These are phyloP conservation scores for Potamarius usumacintae DNA, from an alignment of 2,113 vertebrate genomes.

Conservation along the genomic window DNA sequence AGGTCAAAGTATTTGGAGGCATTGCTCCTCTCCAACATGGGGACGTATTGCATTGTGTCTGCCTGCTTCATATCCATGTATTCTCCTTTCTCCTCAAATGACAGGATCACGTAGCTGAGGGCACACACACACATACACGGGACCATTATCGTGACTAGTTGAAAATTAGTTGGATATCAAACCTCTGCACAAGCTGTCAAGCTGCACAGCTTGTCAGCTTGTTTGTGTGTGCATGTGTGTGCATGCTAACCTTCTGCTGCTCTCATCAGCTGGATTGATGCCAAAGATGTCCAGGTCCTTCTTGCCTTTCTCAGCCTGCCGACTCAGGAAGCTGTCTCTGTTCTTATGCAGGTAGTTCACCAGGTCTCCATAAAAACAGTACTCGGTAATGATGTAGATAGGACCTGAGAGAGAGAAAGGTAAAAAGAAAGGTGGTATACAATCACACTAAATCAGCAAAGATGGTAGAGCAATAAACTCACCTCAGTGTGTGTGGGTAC, in stretches of 20 bases:
- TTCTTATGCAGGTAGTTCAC: slow-evolving; percentile 99
- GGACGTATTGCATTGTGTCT: slow-evolving; percentile 92
- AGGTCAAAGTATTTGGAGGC: slow-evolving; percentile 89
- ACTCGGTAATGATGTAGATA: slow-evolving; percentile 98
- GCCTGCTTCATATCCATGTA: slow-evolving; percentile 99
- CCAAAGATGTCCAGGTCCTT: slow-evolving; percentile 97
- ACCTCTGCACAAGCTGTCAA: neutral
- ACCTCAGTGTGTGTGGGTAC: neutral
- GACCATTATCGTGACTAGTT: neutral
- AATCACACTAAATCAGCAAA: slow-evolving; percentile 48
- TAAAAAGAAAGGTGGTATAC: neutral
- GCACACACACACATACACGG: slow-evolving; percentile 36
- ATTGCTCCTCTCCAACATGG: slow-evolving; percentile 93
- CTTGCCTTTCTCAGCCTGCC: slow-evolving; percentile 87
- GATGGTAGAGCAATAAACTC: slow-evolving; percentile 58
- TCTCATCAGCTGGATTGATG: slow-evolving; percentile 91
- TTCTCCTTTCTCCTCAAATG: slow-evolving; percentile 93
- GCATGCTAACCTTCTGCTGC: slow-evolving; percentile 86
- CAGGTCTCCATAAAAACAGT: slow-evolving; percentile 96
- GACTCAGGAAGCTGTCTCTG: slow-evolving; percentile 88
- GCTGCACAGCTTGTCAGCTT: neutral
- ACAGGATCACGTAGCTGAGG: slow-evolving; percentile 93
- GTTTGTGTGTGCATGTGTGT: neutral
- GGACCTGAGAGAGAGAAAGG: slow-evolving; percentile 75
- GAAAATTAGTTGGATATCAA: neutral